Evolutionary conservation across 1,140 invertebrate genomes (phyloP).

Genomic region (Himalopsyche phryganea): DNA sequence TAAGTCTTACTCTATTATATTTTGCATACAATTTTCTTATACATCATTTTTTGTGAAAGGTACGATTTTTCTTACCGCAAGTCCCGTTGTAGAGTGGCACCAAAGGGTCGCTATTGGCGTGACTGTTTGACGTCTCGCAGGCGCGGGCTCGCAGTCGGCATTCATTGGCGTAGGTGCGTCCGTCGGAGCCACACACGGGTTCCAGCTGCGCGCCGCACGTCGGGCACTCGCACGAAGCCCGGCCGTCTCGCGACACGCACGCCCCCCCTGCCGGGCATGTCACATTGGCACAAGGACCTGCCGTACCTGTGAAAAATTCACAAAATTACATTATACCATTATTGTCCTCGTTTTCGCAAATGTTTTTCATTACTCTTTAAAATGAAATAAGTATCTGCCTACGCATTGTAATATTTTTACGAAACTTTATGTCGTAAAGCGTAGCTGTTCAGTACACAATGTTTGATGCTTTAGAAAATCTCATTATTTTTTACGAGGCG

Average conservation of each 20-base stretch:
- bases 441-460: too few relatives aligned
- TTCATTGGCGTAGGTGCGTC: conserved; percentile 82
- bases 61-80: conserved; percentile 64
- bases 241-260: conserved; percentile 67
- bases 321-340: too few relatives aligned
- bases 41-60: conserved; percentile 1
- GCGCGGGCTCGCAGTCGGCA: conserved; percentile 79
- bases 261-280: conserved; percentile 72
- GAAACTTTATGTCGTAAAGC: too few relatives aligned
- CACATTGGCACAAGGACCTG: conserved; percentile 64
- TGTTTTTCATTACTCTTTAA: too few relatives aligned
- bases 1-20: too few relatives aligned
- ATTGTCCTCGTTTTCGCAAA: too few relatives aligned
- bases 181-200: conserved; percentile 83
- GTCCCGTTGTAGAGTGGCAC: conserved; percentile 65
- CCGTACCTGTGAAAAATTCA: conserved; percentile 42
- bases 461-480: too few relatives aligned
- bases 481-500: too few relatives aligned
- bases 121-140: conserved; percentile 55
- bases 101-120: conserved; percentile 45
- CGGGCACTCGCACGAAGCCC: conserved; percentile 78
- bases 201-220: conserved; percentile 77
- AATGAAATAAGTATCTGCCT: too few relatives aligned
- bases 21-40: too few relatives aligned
- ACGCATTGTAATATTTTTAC: too few relatives aligned